phyloP scores from a whole-genome alignment of 2,113 vertebrate species.

The Psephotus haematonotus region DNA sequence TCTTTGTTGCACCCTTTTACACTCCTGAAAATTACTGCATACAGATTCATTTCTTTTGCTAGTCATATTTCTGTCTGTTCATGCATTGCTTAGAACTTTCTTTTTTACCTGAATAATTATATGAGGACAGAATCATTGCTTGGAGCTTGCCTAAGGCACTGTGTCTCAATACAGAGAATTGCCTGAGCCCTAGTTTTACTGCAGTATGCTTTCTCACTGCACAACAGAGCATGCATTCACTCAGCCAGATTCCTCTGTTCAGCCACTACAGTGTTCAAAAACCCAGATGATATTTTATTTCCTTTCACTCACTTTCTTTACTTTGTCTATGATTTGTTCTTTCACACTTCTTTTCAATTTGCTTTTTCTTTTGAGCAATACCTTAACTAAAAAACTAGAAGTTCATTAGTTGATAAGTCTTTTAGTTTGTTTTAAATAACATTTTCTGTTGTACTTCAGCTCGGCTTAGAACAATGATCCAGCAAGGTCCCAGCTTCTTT shows the following conservation, averaged over 20 bases:
- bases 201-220: neutral
- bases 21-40: neutral
- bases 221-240: neutral
- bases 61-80: neutral
- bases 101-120: conserved; percentile 42
- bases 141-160: conserved; percentile 53
- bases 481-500: neutral
- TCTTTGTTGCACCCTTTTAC: neutral
- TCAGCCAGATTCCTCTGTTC: neutral
- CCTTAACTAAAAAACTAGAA: neutral
- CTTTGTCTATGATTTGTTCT: neutral
- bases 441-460: neutral
- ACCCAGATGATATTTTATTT: neutral
- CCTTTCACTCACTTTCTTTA: neutral
- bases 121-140: neutral
- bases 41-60: neutral
- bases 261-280: neutral
- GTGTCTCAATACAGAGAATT: neutral
- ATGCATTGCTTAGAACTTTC: neutral
- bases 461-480: neutral
- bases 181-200: neutral
- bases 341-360: neutral
- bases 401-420: neutral
- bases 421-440: neutral
- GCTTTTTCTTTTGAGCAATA: neutral